Percentiles rank a stretch among this genome's conserved stretches.
phyloP scores from a whole-genome alignment of 2,888 invertebrate genomes.

The Patella ulyssiponensis region DNA sequence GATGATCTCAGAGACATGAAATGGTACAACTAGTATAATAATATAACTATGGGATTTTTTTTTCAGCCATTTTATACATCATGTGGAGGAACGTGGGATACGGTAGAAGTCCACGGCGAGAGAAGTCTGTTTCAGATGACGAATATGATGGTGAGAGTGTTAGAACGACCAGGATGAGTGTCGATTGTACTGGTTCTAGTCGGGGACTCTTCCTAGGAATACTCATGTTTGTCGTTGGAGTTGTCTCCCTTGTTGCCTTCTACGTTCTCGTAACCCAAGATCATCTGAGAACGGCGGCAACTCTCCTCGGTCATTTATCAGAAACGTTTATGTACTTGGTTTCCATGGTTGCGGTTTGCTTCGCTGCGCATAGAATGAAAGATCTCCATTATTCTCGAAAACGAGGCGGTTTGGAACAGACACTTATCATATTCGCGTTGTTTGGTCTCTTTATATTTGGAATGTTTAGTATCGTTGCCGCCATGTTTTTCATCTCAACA shows the following conservation, averaged over 20 bases:
- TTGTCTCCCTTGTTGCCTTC: slow-evolving; percentile 87
- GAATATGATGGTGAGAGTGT: slow-evolving; percentile 28
- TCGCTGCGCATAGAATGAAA: slow-evolving; percentile 86
- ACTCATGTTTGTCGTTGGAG: slow-evolving; percentile 76
- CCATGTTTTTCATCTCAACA: slow-evolving; percentile 79
- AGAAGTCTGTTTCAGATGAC: slow-evolving; percentile 19
- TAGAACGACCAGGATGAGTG: slow-evolving; percentile 44
- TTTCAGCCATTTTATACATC: slow-evolving; percentile 85
- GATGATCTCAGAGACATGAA: no score
- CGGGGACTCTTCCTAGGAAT: slow-evolving; percentile 84
- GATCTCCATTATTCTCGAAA: slow-evolving; percentile 60
- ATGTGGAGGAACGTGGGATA: slow-evolving; percentile 89
- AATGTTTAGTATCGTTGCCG: slow-evolving; percentile 92
- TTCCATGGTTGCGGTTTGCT: slow-evolving; percentile 87
- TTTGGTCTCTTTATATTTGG: slow-evolving; percentile 93
- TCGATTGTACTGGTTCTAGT: slow-evolving; percentile 94
- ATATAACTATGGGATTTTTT: background rate
- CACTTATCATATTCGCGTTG: slow-evolving; percentile 87
- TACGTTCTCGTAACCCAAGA: slow-evolving; percentile 86
- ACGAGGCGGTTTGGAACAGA: slow-evolving; percentile 42
- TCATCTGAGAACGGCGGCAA: slow-evolving; percentile 84
- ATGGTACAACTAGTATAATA: no score
- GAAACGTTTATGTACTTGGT: slow-evolving; percentile 89
- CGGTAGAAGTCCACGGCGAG: slow-evolving; percentile 12
- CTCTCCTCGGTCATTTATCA: slow-evolving; percentile 91